Base-by-base conservation (phyloP, 2,888 invertebrate species). In the Ophion ellenae region DNA sequence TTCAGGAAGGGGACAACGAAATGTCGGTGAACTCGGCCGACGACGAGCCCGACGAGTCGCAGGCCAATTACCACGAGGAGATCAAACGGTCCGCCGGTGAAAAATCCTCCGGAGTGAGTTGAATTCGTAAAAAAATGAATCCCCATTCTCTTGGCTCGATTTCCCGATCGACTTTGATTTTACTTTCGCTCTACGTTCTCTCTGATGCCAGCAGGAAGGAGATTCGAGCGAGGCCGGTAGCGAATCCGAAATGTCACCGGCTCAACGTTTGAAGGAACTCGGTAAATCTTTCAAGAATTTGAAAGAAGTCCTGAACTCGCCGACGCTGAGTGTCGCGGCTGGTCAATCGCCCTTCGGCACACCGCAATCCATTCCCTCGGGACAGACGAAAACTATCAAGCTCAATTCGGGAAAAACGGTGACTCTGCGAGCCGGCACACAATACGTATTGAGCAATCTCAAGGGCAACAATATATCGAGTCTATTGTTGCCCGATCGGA, bases 391-490 rank as follows among this genome's bases (percentile, higher is more conserved):
- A 86, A 92, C 91, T 0, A 88, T 93, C 3, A 91, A 90, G 53
- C 81, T 93, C 36, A 90, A 90, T 61, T 88, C 91, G 5, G 90
- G 90, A 0, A 93, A 93, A 84, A 88, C 90, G 7, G 81, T 93
- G 36, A 92, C 91, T 17, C 85, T 93, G 32, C 90, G 90, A 32
- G 89, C 91, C 11, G 91, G 91, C 40, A 87, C 91, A 20, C 91
- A 92, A 11, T 92, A 91, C 10, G 89, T 92, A 4, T 75, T 93
- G 59, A 91, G 91, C 69, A 92, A 93, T 82, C 67, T 91, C 10
- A 92, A 93, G 83, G 87, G 88, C 9, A 75, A 74, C 17, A 90
- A 90, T 70, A 53, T 91, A 17, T 88, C 91, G n/a, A 84, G 89
- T 5, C 75, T 90, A 20, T 63, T 91, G 75, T 82, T 90, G 88